Conservation (phyloP, 2,797 vertebrate genomes). For the Hybognathus amarus region DNA sequence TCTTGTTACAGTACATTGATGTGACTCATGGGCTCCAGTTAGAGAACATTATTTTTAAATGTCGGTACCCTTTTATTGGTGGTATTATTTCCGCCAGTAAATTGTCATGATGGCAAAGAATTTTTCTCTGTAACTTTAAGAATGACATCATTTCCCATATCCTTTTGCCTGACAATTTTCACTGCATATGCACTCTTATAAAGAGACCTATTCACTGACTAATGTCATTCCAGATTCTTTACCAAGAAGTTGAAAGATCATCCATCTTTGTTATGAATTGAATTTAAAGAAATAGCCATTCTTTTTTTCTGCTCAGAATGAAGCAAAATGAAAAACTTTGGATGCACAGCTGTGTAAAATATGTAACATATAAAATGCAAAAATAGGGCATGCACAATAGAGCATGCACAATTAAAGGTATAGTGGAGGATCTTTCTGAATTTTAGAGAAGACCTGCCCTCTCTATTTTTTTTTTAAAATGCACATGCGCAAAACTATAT, state of each 20-base stretch:
- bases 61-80: neutral
- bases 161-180: neutral
- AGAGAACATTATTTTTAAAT: neutral
- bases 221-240: neutral
- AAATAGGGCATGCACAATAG: no score
- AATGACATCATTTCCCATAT: neutral
- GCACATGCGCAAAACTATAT: no score
- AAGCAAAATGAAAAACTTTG: no score
- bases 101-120: neutral
- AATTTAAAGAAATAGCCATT: neutral
- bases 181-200: neutral
- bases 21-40: slow-evolving; percentile 8
- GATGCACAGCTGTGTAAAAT: no score
- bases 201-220: neutral
- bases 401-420: no score
- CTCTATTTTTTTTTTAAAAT: no score
- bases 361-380: no score
- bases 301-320: neutral
- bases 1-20: neutral
- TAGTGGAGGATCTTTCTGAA: no score
- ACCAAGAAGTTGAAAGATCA: neutral
- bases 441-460: no score
- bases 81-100: neutral
- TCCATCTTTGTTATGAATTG: neutral
- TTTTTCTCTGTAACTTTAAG: neutral